Evolutionary conservation across 64 coral and sea anemone genomes (phyloP), one percentile per base, ranked within the genome.

Genomic region (Hydrozoanthus tunicans): DNA sequence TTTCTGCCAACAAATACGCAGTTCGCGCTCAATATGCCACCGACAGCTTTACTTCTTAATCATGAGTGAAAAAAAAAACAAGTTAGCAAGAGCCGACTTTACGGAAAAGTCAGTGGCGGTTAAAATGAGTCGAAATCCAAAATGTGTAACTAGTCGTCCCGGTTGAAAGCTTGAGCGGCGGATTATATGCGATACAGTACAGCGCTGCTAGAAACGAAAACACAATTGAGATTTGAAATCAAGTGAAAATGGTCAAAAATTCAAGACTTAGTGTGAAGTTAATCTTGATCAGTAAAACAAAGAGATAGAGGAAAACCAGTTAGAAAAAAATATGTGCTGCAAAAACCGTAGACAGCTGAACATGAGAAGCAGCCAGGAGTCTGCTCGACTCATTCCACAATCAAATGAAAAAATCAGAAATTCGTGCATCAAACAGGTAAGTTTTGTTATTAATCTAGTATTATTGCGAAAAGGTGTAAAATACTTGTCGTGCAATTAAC

Each of bases 271-370:
- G 15, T 72, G 0, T 59, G 0, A 32, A 43, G 32, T 43, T 43
- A 43, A 43, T 17, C 73, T 20, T 11, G 8, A 55, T 32, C 20
- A 59, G 25, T 73, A 72, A 26, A 58, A 59, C 23, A 32, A 7
- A 81, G 8, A 81, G 79, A 64, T 64, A 81, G 27, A 9, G 23
- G 32, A 69, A 69, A 54, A 11, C 53, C 17, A 23, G 15, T 58
- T 59, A 11, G 2, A 74, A 56, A 43, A 27, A 24, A 14, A 83
- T 53, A 88, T 88, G 84, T 88, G 84, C 56, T 88, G 84, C 23
- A 88, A 88, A 60, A 88, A 88, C 69, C 69, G 84, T 11, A 88
- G 68, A 58, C 68, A 88, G n/a, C 58, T 88, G n/a, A 88, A 88
- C 17, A 74, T 88, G 84, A 88, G 74, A 88, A 73, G 32, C 32